A percentile compares a stretch with the other conserved stretches of the same genome.
Evolutionary conservation across 92 coral and sea anemone species (phyloP).

Genomic region (Paramuricea clavata): DNA sequence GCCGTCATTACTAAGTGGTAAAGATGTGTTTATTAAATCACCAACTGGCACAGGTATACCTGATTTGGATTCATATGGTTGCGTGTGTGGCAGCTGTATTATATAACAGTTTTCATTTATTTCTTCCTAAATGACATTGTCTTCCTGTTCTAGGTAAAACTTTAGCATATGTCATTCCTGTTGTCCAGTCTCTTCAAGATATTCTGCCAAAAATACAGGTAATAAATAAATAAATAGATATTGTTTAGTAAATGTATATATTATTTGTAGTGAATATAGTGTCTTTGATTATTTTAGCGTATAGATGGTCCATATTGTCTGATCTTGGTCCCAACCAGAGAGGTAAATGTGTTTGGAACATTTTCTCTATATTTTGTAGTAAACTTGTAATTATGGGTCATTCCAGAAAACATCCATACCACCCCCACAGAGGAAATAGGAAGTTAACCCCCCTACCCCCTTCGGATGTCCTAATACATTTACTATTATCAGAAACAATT

Average conservation of each 20-base stretch:
- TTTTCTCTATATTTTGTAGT: too few species aligned
- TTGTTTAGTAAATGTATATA: neutral
- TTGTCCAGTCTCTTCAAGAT: constrained; percentile 83
- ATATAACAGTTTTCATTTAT: neutral
- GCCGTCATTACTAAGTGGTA: constrained; percentile 82
- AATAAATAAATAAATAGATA: neutral
- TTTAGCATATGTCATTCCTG: constrained; percentile 86
- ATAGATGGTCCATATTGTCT: constrained; percentile 90
- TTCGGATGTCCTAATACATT: too few species aligned
- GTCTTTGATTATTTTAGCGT: constrained; percentile 67
- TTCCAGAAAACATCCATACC: too few species aligned
- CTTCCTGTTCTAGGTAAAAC: constrained; percentile 82
- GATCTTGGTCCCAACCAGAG: constrained; percentile 96
- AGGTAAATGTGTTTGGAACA: too few species aligned
- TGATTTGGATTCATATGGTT: neutral
- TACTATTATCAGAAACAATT: too few species aligned
- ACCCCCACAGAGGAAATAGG: too few species aligned
- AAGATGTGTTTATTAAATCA: constrained; percentile 93
- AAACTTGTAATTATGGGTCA: too few species aligned
- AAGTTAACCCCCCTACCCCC: too few species aligned
- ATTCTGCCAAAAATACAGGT: constrained; percentile 83
- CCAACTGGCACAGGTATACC: constrained; percentile 92
- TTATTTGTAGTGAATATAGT: too few species aligned
- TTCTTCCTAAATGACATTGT: neutral
- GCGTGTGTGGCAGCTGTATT: too few species aligned